These are phyloP conservation scores for Synergus gifuensis DNA, from an alignment of 2,888 invertebrate genomes.

Conservation along the genomic window DNA sequence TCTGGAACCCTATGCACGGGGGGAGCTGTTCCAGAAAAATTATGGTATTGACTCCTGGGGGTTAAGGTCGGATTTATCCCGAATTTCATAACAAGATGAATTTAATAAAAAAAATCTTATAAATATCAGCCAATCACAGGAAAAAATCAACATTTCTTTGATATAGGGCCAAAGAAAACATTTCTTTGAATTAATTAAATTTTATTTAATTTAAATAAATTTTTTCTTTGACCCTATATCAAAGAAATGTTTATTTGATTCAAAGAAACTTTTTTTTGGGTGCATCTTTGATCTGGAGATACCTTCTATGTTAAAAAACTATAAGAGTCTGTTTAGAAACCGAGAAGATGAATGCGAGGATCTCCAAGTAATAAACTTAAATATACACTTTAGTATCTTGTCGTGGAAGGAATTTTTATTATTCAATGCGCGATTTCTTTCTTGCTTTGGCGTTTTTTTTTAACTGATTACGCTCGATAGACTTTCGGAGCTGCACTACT, in stretches of 20 bases:
- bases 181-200: no score
- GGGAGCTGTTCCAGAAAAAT: background rate
- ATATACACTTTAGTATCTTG: constrained; percentile 20
- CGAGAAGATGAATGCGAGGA: constrained; percentile 12
- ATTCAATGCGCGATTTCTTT: constrained; percentile 2
- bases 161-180: no score
- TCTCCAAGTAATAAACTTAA: constrained; percentile 26
- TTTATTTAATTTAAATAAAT: no score
- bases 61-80: no score
- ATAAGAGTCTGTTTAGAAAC: constrained; percentile 13
- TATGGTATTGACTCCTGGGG: no score
- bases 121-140: background rate
- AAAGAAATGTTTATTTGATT: no score
- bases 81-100: background rate
- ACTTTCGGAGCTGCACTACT: constrained; percentile 15
- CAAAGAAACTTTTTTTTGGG: no score
- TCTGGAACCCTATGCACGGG: background rate
- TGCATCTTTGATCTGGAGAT: background rate
- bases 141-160: background rate
- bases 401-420: constrained; percentile 26
- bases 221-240: no score
- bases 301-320: background rate
- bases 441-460: background rate
- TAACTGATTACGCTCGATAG: background rate
- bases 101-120: background rate